Evolutionary conservation across 2,113 vertebrate species (phyloP).

Genomic region (Axis porcinus): DNA sequence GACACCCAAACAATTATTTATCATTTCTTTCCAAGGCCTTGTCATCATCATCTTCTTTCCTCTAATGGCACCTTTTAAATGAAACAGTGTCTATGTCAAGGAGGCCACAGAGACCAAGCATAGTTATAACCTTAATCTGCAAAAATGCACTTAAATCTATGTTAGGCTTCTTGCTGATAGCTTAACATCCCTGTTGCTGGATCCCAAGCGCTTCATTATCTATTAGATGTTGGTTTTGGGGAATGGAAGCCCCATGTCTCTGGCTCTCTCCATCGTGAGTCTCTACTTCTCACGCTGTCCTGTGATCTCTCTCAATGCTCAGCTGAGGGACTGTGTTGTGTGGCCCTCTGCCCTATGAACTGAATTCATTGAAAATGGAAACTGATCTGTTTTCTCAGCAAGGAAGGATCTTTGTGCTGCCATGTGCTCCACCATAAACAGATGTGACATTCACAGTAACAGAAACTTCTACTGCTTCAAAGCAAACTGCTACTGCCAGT

Average conservation of each 20-base stretch:
- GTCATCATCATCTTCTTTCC: not conserved
- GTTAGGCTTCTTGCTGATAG: not conserved
- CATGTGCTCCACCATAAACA: not conserved
- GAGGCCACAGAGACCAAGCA: not conserved
- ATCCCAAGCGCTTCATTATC: not conserved
- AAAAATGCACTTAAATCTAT: not conserved
- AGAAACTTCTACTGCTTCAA: not conserved
- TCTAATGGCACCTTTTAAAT: not conserved
- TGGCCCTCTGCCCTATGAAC: slow-evolving; percentile 30
- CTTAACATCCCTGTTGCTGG: not conserved
- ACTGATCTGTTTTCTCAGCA: slow-evolving; percentile 56
- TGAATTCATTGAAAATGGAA: not conserved
- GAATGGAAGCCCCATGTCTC: rapidly evolving
- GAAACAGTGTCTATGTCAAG: not conserved
- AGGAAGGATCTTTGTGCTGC: slow-evolving; percentile 31
- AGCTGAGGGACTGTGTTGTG: not conserved
- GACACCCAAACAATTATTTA: not conserved
- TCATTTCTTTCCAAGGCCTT: not conserved
- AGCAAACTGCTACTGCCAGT: not conserved
- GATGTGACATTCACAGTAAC: not conserved
- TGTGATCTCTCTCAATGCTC: not conserved
- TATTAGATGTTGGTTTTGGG: not conserved
- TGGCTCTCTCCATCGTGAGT: rapidly evolving
- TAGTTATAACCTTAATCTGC: not conserved
- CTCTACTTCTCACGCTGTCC: too few species aligned